phyloP scores from a whole-genome alignment of 2,888 invertebrate genomes.

The Agrilus cyanescens region DNA sequence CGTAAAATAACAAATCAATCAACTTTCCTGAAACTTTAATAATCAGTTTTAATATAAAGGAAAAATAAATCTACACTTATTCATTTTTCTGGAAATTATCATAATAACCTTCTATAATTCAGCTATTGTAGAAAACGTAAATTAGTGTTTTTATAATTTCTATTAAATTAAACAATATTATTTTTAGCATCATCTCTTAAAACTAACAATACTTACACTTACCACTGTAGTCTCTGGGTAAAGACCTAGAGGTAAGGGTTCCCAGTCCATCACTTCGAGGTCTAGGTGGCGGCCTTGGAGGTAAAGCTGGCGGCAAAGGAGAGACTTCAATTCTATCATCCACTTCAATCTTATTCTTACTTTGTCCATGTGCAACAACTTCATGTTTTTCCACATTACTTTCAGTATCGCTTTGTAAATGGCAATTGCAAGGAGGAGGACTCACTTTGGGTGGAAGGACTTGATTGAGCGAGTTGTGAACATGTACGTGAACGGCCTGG shows the following conservation, averaged over 20 bases:
- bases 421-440: constrained; percentile 28
- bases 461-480: constrained; percentile 27
- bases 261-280: constrained; percentile 30
- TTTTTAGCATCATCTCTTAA: not conserved
- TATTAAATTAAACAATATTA: no score
- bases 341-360: constrained; percentile 28
- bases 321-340: constrained; percentile 36
- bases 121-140: no score
- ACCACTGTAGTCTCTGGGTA: constrained; percentile 16
- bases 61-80: no score
- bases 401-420: constrained; percentile 27
- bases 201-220: constrained; percentile 20
- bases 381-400: constrained; percentile 20
- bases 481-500: constrained; percentile 26
- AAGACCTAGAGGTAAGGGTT: constrained; percentile 27
- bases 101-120: no score
- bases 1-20: no score
- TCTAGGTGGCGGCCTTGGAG: constrained; percentile 36
- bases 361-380: constrained; percentile 8
- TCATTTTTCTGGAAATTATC: no score
- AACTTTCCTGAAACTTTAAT: no score
- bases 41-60: no score
- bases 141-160: no score
- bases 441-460: constrained; percentile 20
- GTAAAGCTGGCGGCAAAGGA: constrained; percentile 36